Percentiles rank a stretch among this genome's conserved stretches.
Conservation (phyloP, 2,888 invertebrate genomes). For the Dasypogon diadema region DNA sequence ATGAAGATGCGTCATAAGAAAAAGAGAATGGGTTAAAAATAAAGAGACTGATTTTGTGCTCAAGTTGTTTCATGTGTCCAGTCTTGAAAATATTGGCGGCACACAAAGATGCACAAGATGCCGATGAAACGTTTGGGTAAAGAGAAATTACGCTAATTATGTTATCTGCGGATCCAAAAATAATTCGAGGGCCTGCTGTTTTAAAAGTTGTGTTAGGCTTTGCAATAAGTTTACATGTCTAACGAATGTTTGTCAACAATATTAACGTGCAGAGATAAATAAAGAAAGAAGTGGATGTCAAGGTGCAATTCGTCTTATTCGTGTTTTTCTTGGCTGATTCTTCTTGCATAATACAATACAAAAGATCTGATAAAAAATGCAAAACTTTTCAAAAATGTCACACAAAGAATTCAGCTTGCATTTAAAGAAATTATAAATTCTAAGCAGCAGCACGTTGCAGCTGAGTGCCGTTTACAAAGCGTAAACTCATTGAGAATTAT, state of each 20-base stretch:
- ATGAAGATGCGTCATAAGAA: neutral
- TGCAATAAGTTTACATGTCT: neutral
- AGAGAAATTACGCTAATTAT: conserved; percentile 45
- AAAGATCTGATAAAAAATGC: too few relatives aligned
- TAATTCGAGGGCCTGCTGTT: conserved; percentile 39
- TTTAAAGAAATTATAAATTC: too few relatives aligned
- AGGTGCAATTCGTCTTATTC: too few relatives aligned
- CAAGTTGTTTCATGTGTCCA: conserved; percentile 15
- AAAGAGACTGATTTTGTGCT: conserved; percentile 31
- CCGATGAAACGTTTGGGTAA: conserved; percentile 17
- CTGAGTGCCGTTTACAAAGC: too few relatives aligned
- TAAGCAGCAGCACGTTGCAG: too few relatives aligned
- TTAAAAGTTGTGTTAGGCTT: neutral
- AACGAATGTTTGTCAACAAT: neutral
- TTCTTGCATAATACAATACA: too few relatives aligned
- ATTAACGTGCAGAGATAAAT: too few relatives aligned
- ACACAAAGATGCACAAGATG: conserved; percentile 16
- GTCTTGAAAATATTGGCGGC: neutral
- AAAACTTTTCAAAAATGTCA: too few relatives aligned
- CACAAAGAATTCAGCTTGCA: too few relatives aligned
- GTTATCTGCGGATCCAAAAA: conserved; percentile 45
- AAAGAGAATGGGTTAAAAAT: conserved; percentile 36
- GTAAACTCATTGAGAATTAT: too few relatives aligned
- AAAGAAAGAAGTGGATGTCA: too few relatives aligned
- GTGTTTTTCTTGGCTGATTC: too few relatives aligned